Base-by-base conservation (phyloP, 1,140 invertebrate genomes). In the Hyles euphorbiae region DNA sequence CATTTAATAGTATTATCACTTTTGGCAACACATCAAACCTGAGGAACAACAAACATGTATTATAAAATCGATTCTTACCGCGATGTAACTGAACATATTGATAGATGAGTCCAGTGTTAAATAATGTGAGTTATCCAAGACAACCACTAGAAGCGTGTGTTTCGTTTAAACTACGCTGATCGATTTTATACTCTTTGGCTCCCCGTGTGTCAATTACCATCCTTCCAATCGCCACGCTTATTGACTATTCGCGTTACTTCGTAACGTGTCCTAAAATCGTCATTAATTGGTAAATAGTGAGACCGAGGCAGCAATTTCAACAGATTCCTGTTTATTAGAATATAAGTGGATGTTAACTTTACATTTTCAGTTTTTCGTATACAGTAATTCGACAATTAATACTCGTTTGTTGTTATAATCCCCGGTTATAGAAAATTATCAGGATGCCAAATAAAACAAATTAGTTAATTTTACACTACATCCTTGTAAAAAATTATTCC, bases 201-300 rank as follows among this genome's bases (percentile, higher is more conserved):
- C 59, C 55, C 65, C 53, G 61, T 79, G 81, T 74, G 76, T 76
- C 64, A 76, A 83, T 71, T 64, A 60, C 62, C 67, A 79, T 79
- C 80, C 75, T 81, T 80, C 70, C 61, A 58, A 58, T 69, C 68
- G 78, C 83, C 77, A 87, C 84, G 84, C 81, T 85, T 62, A 83
- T 83, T 87, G 73, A 71, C 52, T 80, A 87, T 85, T 83, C 76
- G 70, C 49, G 32, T n/a, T 52, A 52, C 50, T 84, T 87, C 77
- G 74, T 83, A 83, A 84, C 70, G 36, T 63, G 68, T 71, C 68
- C 67, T 72, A 71, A 75, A 72, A 67, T 65, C 56, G 47, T 44
- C 62, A 55, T 55, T 60, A 69, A 69, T 69, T 72, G 60, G 58
- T 63, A 70, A 68, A 67, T 66, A 60, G 36, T 51, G 50, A 34